Conservation (phyloP, 2,888 invertebrate genomes). For the Luffia ferchaultella region DNA sequence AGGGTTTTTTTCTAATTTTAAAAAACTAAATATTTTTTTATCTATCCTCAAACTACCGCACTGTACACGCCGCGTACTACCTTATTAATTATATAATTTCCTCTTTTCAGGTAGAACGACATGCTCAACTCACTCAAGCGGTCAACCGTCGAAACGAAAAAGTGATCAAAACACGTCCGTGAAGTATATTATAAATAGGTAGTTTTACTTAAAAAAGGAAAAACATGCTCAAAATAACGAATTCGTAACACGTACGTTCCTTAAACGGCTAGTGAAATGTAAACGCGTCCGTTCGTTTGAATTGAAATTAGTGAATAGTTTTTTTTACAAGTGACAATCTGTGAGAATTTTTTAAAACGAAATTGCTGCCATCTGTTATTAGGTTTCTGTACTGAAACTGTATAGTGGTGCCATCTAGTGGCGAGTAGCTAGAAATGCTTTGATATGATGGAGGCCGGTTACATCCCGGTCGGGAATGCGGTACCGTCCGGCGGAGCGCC, state of each 20-base stretch:
- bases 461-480: conserved; percentile 37
- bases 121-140: too few relatives aligned
- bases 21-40: too few relatives aligned
- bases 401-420: conserved; percentile 33
- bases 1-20: too few relatives aligned
- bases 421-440: conserved; percentile 28
- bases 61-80: conserved; percentile 13
- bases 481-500: conserved; percentile 17
- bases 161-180: not conserved
- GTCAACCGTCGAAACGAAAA: conserved; percentile 20
- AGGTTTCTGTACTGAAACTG: not conserved
- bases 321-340: conserved; percentile 16
- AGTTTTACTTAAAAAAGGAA: not conserved
- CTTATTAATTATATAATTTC: conserved; percentile 25
- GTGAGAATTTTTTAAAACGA: not conserved
- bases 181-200: not conserved
- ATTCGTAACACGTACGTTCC: conserved; percentile 27
- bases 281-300: conserved; percentile 28
- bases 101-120: conserved; percentile 41
- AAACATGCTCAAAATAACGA: conserved; percentile 20
- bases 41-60: too few relatives aligned
- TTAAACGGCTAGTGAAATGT: conserved; percentile 33
- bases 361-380: not conserved
- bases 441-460: conserved; percentile 55
- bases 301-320: conserved; percentile 28